Evolutionary conservation across 2,797 vertebrate genomes (phyloP).

Genomic region (Pipistrellus pygmaeus): DNA sequence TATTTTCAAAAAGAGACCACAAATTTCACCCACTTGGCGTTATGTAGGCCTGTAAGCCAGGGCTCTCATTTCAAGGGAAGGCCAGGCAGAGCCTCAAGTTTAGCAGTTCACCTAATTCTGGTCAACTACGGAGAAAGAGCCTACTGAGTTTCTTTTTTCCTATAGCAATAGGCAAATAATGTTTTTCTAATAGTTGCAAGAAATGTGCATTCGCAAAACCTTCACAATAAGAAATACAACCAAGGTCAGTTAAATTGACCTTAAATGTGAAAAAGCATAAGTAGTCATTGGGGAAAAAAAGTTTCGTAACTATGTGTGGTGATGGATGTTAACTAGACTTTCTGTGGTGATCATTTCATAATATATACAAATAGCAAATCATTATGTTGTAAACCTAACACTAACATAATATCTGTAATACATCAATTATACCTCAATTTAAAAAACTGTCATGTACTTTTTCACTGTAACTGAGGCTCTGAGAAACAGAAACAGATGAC

Average conservation of each 20-base stretch:
- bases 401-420: background rate
- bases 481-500: too few relatives aligned
- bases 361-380: background rate
- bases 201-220: background rate
- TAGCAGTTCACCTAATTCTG: background rate
- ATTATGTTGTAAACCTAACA: background rate
- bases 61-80: background rate
- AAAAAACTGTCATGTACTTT: background rate
- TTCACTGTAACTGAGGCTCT: background rate
- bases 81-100: too few relatives aligned
- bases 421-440: background rate
- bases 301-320: background rate
- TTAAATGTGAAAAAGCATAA: background rate
- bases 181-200: background rate
- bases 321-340: background rate
- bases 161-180: background rate
- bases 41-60: slow-evolving; percentile 40
- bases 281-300: background rate
- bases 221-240: slow-evolving; percentile 7
- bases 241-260: background rate
- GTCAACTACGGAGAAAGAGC: background rate
- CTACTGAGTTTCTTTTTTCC: background rate
- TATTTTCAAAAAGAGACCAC: slow-evolving; percentile 48
- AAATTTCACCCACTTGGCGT: background rate
- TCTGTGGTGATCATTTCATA: background rate